Base-by-base conservation (phyloP, 2,797 vertebrate species). In the Anguilla megastoma region DNA sequence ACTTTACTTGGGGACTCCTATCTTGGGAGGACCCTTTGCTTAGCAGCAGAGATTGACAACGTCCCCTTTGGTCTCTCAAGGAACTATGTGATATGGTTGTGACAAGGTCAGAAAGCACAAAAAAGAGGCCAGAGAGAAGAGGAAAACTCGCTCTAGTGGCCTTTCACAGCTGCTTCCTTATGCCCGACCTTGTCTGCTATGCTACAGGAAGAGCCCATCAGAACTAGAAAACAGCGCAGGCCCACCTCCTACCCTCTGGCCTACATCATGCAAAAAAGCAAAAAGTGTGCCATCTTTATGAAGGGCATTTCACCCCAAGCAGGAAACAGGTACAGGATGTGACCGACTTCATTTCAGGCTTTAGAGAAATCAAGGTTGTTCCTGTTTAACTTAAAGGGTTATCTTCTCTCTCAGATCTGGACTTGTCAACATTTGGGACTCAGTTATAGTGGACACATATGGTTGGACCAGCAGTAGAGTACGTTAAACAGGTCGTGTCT, bases 91-190 rank as follows among this genome's bases (percentile, higher is more conserved):
- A 91, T 45, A 45, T 45, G 41, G 41, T 45, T 88, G 86, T 45
- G 88, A 71, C 66, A 88, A 48, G 86, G 86, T 89, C 90, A 90
- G 89, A 92, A 85, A 84, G 86, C n/a, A 91, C 82, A 84, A 87
- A 86, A 71, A 74, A 30, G 48, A 8, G 52, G 87, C 54, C 30
- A 0, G 3, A 48, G 18, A 41, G 5, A 14, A 88, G 84, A 90
- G 86, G 91, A 92, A 91, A 89, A n/a, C 54, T 89, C 60, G 69
- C 87, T 90, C 66, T 45, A 86, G 84, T 18, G 5, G 74, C 91
- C 87, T 60, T 63, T 85, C 90, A 92, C 96, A 97, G 96, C 96
- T 97, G 96, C 95, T 96, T 97, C 96, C 96, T 96, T 93, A 84
- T 45, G 71, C 9, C 16, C 87, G 76, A 60, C 74, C 82, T 89